Conservation (phyloP, 2,113 vertebrate genomes). For the Syngnathoides biaculeatus region DNA sequence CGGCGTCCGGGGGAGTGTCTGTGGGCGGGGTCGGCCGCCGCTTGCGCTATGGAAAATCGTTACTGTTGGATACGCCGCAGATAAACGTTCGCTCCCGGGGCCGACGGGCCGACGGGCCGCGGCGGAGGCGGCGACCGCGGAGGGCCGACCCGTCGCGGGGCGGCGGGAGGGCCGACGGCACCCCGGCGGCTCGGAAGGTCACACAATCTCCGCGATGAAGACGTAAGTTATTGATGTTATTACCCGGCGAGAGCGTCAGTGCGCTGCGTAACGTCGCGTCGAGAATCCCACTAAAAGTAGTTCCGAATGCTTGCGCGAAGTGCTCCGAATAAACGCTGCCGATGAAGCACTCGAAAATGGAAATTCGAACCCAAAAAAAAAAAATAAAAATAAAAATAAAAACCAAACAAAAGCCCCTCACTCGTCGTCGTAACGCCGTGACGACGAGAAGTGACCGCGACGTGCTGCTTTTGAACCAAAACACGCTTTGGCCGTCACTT, state of each 20-base stretch:
- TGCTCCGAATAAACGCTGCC: conserved; percentile 28
- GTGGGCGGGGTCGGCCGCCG: conserved; percentile 56
- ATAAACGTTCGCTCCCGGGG: conserved; percentile 55
- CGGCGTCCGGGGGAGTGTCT: conserved; percentile 69
- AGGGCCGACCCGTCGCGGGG: conserved; percentile 7
- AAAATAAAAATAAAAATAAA: no score
- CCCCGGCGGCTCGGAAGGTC: background rate
- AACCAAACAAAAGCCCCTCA: conserved; percentile 17
- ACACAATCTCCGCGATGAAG: conserved; percentile 24
- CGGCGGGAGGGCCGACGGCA: conserved; percentile 7
- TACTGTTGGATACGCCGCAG: conserved; percentile 47
- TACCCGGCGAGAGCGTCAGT: conserved; percentile 19
- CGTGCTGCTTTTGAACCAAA: conserved; percentile 23
- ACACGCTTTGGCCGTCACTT: conserved; percentile 46
- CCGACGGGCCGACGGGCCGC: conserved; percentile 48
- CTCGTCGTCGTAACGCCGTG: background rate
- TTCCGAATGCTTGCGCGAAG: conserved; percentile 37
- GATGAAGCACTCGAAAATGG: conserved; percentile 24
- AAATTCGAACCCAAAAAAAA: no score
- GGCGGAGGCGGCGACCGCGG: conserved; percentile 29
- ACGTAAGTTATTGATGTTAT: conserved; percentile 57
- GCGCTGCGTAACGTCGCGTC: conserved; percentile 57
- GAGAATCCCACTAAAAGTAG: conserved; percentile 58
- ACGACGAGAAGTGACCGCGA: background rate
- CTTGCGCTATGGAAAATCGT: conserved; percentile 75